phyloP scores from a whole-genome alignment of 2,113 vertebrate species.

The Triplophysa rosa region DNA sequence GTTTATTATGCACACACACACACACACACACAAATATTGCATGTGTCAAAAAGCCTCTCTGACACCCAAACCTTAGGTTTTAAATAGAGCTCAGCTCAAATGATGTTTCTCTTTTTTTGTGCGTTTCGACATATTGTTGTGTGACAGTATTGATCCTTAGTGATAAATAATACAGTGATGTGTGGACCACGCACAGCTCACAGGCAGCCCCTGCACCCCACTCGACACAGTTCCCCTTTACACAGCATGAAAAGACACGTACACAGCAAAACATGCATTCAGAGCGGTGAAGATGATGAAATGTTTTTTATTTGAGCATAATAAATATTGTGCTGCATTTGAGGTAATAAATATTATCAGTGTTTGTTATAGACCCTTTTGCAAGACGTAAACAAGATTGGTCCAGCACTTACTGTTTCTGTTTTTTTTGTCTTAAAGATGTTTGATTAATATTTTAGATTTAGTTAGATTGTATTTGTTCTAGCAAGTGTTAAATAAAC shows the following conservation, averaged over 20 bases:
- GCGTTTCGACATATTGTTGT: not conserved
- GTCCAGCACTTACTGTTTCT: no score
- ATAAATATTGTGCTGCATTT: not conserved
- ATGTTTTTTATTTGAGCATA: not conserved
- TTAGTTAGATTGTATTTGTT: no score
- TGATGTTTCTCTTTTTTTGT: not conserved
- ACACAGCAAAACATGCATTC: not conserved
- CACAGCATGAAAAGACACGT: not conserved
- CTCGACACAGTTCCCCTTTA: constrained; percentile 1
- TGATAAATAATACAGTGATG: constrained; percentile 36
- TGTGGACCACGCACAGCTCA: constrained; percentile 16
- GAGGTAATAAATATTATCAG: not conserved
- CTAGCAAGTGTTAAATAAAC: no score
- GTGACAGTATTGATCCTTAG: constrained; percentile 25
- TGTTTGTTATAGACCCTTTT: no score
- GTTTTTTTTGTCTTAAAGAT: no score
- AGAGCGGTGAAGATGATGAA: not conserved
- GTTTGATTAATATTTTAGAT: no score
- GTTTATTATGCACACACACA: not conserved
- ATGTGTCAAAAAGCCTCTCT: not conserved
- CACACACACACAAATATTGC: not conserved
- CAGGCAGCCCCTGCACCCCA: not conserved
- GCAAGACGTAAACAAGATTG: no score
- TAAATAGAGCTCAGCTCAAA: constrained; percentile 7
- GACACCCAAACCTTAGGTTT: not conserved